A percentile compares a stretch with the other conserved stretches of the same genome.
Evolutionary conservation across 2,797 vertebrate genomes (phyloP).

Genomic region (Squalus acanthias): DNA sequence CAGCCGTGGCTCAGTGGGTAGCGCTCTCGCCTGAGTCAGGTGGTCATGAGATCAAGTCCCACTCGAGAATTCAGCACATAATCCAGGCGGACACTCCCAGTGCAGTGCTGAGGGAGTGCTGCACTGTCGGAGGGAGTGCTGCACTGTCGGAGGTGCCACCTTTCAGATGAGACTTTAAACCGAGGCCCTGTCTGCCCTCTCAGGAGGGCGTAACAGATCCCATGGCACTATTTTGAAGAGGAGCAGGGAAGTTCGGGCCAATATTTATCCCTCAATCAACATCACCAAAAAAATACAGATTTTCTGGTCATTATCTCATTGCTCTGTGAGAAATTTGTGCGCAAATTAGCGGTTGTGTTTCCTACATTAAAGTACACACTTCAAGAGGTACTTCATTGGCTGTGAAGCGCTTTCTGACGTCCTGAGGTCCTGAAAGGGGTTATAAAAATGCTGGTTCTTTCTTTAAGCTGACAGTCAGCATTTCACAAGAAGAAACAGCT

Average conservation of each 20-base stretch:
- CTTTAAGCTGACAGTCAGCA: not conserved
- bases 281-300: not conserved
- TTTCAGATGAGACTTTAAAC: too few relatives aligned
- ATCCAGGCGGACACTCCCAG: not conserved
- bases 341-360: not conserved
- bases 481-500: not conserved
- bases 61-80: not conserved
- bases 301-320: not conserved
- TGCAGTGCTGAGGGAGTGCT: not conserved
- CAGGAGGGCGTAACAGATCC: not conserved
- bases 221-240: too few relatives aligned
- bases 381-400: not conserved
- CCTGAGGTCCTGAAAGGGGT: not conserved
- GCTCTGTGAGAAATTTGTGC: not conserved
- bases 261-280: too few relatives aligned
- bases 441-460: not conserved
- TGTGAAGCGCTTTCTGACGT: not conserved
- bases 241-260: too few relatives aligned
- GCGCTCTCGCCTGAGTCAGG: not conserved
- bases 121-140: not conserved
- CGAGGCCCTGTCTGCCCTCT: too few relatives aligned
- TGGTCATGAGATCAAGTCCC: not conserved
- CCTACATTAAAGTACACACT: not conserved
- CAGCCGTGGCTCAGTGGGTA: not conserved
- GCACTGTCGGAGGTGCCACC: not conserved